phyloP scores from a whole-genome alignment of 2,113 vertebrate genomes.

The Candoia aspera region DNA sequence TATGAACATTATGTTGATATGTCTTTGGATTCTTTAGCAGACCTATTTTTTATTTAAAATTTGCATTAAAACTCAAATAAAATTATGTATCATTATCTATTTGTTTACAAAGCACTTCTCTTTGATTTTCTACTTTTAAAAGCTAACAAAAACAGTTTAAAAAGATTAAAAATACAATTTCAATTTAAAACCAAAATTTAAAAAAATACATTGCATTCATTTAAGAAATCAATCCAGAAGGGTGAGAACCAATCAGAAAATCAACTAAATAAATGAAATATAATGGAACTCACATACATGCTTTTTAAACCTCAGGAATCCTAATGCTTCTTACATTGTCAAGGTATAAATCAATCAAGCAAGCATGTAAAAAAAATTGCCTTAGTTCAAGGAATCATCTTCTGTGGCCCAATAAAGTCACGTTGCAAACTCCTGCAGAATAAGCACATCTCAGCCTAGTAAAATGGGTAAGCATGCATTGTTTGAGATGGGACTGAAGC shows the following conservation, averaged over 20 bases:
- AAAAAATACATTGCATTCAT: neutral
- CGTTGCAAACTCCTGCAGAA: neutral
- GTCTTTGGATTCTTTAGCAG: neutral
- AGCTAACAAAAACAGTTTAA: neutral
- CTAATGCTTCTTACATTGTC: neutral
- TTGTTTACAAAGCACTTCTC: neutral
- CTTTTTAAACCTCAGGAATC: neutral
- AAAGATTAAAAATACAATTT: neutral
- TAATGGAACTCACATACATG: neutral
- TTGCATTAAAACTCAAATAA: neutral
- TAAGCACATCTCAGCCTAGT: neutral
- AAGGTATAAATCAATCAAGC: neutral
- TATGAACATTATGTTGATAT: neutral
- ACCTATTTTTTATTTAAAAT: neutral
- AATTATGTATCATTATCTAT: neutral
- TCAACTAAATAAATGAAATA: neutral
- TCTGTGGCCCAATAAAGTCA: constrained; percentile 48
- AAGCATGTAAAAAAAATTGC: constrained; percentile 38
- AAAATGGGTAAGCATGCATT: neutral
- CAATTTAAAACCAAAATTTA: neutral
- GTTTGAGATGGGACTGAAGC: neutral
- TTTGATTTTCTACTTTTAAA: neutral
- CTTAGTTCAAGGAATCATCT: constrained; percentile 53
- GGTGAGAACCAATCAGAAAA: neutral
- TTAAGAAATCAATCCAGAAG: neutral